These are phyloP conservation scores for Eilema griseolum DNA, from an alignment of 2,888 invertebrate species.

Conservation along the genomic window DNA sequence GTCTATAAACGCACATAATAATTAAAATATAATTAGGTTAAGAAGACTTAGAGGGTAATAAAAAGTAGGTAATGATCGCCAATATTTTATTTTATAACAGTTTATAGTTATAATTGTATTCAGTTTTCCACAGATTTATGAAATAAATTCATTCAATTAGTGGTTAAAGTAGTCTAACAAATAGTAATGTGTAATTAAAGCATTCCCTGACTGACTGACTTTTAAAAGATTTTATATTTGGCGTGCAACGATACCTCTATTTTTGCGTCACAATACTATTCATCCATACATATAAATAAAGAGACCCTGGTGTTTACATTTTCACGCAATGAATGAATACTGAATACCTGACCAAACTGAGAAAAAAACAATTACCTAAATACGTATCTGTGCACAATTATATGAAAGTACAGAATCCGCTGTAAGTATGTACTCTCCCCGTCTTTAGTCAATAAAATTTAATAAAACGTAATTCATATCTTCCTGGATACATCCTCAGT, in stretches of 20 bases:
- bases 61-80: not conserved
- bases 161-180: too few species aligned
- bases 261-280: too few species aligned
- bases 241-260: too few species aligned
- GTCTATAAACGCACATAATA: not conserved
- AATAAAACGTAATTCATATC: not conserved
- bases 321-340: too few species aligned
- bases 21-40: not conserved
- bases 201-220: too few species aligned
- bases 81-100: not conserved
- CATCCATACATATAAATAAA: not conserved
- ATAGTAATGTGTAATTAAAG: too few species aligned
- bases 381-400: not conserved
- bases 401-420: not conserved
- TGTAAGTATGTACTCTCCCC: not conserved
- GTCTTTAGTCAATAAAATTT: not conserved
- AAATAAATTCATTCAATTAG: too few species aligned
- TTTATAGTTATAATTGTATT: not conserved
- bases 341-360: too few species aligned
- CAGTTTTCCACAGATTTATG: not conserved
- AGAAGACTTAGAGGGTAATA: not conserved
- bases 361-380: too few species aligned
- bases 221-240: too few species aligned
- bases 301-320: too few species aligned
- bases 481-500: constrained; percentile 28